Base-by-base conservation (phyloP, 2,113 vertebrate genomes). In the Lampris incognitus region DNA sequence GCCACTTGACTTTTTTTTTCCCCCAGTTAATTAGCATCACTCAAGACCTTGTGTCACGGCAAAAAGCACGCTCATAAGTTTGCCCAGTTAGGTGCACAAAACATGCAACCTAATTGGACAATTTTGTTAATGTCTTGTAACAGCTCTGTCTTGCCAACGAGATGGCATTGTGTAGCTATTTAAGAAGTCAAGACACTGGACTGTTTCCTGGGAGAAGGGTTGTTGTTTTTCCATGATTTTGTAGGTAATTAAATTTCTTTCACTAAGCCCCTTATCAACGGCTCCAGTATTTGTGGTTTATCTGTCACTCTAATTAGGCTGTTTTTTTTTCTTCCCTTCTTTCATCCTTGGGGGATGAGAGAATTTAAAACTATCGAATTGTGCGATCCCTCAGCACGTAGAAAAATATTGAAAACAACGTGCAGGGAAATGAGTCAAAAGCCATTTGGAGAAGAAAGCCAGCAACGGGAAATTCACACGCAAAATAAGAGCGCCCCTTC, bases 281-380 rank as follows among this genome's bases (percentile, higher is more conserved):
- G 52, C 61, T 84, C 54, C 58, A 36, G 69, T 80, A 60, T 89
- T 84, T 88, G 56, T 24, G 3, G 70, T 85, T 90, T 84, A 89
- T 86, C 88, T 85, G 85, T 85, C 79, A 79, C 81, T 88, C 82
- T 86, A 91, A 88, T 89, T 77, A 84, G 85, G 50, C 57, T 55
- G 61, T 39, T 51, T 70, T 76, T 67, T 52, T 54, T 11, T 52
- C 51, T 51, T 13, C 38, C 37, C 38, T 9, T 0, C 13, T 58
- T 56, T 61, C 80, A 79, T 66, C 66, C 36, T 0, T 52, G 79
- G 61, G 65, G 54, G 71, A 75, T 78, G 82, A 79, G 76, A 79
- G 63, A 84, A 79, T 87, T 85, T 52, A 71, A 79, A 87, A 75
- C 73, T 69, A 78, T 83, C 77, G 85, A 86, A 87, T 84, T 86